Percentiles rank a stretch among this genome's conserved stretches.
phyloP scores from a whole-genome alignment of 2,113 vertebrate genomes.

The Morone chrysops region DNA sequence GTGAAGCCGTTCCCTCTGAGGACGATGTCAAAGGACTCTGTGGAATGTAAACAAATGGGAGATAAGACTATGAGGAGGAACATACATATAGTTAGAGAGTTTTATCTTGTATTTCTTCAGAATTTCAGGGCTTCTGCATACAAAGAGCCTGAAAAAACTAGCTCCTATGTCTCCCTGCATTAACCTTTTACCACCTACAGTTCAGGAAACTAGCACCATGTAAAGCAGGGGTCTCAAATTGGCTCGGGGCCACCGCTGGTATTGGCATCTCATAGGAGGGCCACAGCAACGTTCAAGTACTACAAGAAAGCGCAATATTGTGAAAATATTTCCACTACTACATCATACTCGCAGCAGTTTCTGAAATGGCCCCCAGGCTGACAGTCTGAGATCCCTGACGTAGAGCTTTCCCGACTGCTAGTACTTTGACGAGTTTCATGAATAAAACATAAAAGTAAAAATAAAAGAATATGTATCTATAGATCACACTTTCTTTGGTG shows the following conservation, averaged over 20 bases:
- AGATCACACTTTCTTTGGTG: no score
- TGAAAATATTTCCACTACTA: no score
- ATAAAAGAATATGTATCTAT: no score
- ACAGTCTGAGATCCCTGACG: no score
- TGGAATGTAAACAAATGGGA: conserved; percentile 64
- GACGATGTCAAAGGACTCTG: conserved; percentile 94
- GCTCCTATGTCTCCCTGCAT: background rate
- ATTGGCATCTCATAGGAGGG: no score
- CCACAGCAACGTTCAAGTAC: no score
- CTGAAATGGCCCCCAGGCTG: no score
- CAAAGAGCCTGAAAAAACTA: background rate
- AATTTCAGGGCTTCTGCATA: background rate
- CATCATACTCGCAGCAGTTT: no score
- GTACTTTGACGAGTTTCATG: no score
- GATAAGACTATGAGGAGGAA: background rate
- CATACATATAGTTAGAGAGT: background rate
- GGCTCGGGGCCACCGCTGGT: no score
- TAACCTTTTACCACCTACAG: background rate
- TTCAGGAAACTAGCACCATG: background rate
- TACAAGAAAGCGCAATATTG: no score
- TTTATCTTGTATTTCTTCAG: background rate
- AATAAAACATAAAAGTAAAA: background rate
- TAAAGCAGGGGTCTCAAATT: no score
- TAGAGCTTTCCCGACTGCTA: background rate
- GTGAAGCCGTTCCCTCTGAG: conserved; percentile 90